Base-by-base conservation (phyloP, 23 tunicate genomes). In the Corella eumyota region DNA sequence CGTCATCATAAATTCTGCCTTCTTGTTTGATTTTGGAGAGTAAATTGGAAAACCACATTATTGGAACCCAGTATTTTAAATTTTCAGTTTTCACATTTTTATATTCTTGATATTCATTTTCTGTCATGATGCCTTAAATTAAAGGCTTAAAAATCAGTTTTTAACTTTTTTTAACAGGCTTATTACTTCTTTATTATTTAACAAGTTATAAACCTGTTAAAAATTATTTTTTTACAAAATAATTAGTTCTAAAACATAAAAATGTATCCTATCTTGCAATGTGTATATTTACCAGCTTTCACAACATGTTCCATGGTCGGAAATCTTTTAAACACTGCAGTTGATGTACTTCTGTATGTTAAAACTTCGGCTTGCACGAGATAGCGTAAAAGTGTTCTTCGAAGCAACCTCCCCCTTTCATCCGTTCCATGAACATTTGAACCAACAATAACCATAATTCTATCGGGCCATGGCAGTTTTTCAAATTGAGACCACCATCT, bases 401-500 rank as follows among this genome's bases (percentile, higher is more conserved):
- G 72, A n/a, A 79, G 45, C 44, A 88, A 7, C 24, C 76, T 47
- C 4, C 88, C 90, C 30, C 97, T 61, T 35, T 79, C 70, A 49
- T 88, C 97, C 0, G 73, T 21, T 0, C 88, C 97, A 60, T 88
- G 97, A 1, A 88, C 77, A 60, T 68, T 68, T 19, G 88, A 50
- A 1, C 64, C 73, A 27, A 88, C 48, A 11, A 88, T 52, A 48
- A 79, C 54, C 97, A 88, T 88, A 31, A 73, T 36, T 30, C 76
- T 68, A 68, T 88, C 97, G 2, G 97, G 97, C 62, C 69, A 88
- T 13, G 97, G 97, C 9, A 88, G 13, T 32, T 72, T 60, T 54
- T 62, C 73, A 48, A 68, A 66, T 51, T 88, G 97, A 0, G 76
- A 62, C 97, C 97, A 88, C 97, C 97, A 88, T 46, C 97, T 60